Evolutionary conservation across 2,797 vertebrate genomes (phyloP), one percentile per base, ranked within the genome.

Genomic region (Protosalanx chinensis): DNA sequence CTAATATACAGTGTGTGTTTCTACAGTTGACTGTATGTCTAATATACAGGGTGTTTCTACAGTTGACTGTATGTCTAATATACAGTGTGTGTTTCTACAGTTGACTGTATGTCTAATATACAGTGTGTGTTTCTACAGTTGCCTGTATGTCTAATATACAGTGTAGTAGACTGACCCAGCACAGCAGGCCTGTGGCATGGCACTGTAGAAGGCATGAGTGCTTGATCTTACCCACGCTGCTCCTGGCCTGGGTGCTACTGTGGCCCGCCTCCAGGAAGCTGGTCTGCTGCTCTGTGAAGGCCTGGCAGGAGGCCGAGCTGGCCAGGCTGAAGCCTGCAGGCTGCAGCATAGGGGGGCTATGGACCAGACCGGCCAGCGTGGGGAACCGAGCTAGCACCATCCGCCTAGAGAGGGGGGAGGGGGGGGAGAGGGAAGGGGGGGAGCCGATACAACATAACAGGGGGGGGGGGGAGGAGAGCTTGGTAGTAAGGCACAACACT

Each of bases 361-460:
- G 92, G 81, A 93, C 90, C 86, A 94, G 87, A 75, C 93, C 92
- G 67, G 93, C 91, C 76, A 94, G 88, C 7, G 92, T 92, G 35
- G 93, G 93, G 78, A 94, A 93, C 71, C 92, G 91, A 46, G 92
- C 92, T 87, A 94, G 88, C 73, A 94, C 92, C 93, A 94, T 93
- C 88, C 92, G 92, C 88, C 93, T 94, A 77, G 72, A 91, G 76
- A 6, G 35, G 35, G 7, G 7, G 37, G 37, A 8, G 37, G 6
- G 5, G 33, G 33, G 33, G 5, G n/a, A n/a, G n/a, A 4, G 35
- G 37, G 8, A 8, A 10, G 37, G 7, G 41, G 41, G 10, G 71
- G 83, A 86, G 83, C 86, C 80, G 77, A 90, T 74, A 84, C 71
- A 81, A 68, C 66, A 68, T 29, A 59, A 59, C 57, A 33, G 57